Conservation (phyloP, 2,797 vertebrate species). For the Enteromius anoplus region DNA sequence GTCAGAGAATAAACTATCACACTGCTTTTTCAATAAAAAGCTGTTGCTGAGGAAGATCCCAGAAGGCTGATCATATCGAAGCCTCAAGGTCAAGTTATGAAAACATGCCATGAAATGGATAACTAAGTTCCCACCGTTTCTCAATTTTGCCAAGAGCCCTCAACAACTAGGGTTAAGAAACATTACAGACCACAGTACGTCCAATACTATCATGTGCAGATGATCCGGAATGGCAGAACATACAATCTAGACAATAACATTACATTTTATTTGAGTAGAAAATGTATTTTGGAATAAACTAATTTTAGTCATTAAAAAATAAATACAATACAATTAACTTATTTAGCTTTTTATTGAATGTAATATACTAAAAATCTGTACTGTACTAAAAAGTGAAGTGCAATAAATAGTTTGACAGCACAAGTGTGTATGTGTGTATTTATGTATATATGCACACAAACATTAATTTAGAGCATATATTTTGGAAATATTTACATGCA, state of each 20-base stretch:
- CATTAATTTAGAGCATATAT: too few species aligned
- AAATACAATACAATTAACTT: too few species aligned
- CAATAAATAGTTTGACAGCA: too few species aligned
- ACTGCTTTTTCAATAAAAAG: too few species aligned
- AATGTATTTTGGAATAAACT: neutral
- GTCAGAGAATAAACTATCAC: neutral
- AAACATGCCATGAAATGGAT: neutral
- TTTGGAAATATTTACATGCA: too few species aligned
- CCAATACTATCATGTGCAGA: neutral
- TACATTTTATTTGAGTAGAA: neutral
- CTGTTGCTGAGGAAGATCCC: conserved; percentile 1
- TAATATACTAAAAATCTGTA: too few species aligned
- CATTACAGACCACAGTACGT: neutral
- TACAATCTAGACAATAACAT: neutral
- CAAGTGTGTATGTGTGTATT: too few species aligned
- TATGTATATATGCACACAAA: too few species aligned
- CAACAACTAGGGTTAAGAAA: neutral
- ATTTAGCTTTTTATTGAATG: too few species aligned
- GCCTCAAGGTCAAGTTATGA: conserved; percentile 12
- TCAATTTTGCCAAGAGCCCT: neutral
- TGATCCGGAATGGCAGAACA: neutral
- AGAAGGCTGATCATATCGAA: neutral
- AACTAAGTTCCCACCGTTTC: neutral
- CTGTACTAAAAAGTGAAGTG: too few species aligned
- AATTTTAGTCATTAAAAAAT: too few species aligned